Evolutionary conservation across 2,797 vertebrate genomes (phyloP).

Genomic region (Cetoscarus ocellatus): DNA sequence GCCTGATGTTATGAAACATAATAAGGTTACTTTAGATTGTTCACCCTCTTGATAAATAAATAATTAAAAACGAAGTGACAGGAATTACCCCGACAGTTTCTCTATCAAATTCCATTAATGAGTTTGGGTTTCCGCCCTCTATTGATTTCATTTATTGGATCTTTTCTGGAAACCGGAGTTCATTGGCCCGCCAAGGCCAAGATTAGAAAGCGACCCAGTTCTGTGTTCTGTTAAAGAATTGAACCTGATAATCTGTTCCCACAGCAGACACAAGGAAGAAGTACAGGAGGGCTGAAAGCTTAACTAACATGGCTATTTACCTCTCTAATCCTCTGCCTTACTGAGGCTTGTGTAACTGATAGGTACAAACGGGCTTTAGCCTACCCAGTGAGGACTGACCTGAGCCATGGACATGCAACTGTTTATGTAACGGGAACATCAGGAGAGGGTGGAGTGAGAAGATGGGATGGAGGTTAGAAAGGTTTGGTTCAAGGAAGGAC

Average conservation of each 20-base stretch:
- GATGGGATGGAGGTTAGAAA: neutral
- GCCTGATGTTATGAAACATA: neutral
- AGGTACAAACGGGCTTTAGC: slow-evolving; percentile 65
- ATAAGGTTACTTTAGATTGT: neutral
- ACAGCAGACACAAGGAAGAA: slow-evolving; percentile 18
- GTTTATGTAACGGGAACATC: slow-evolving; percentile 63
- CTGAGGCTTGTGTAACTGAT: slow-evolving; percentile 63
- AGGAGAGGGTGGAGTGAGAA: slow-evolving; percentile 5
- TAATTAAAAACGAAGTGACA: neutral
- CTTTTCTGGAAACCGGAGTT: slow-evolving; percentile 1
- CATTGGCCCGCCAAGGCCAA: slow-evolving; percentile 6
- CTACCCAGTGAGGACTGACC: slow-evolving; percentile 23
- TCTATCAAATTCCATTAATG: neutral
- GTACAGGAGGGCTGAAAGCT: slow-evolving; percentile 43
- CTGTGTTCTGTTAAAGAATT: slow-evolving; percentile 43
- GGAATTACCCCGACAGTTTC: neutral
- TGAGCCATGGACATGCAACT: slow-evolving; percentile 49
- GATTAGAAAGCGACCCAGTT: slow-evolving; percentile 47
- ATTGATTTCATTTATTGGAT: no score
- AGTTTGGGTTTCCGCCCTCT: neutral
- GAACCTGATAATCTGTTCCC: slow-evolving; percentile 47
- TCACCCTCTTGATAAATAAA: neutral
- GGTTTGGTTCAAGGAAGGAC: neutral
- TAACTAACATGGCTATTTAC: slow-evolving; percentile 55
- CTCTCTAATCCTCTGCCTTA: slow-evolving; percentile 68